Evolutionary conservation across 2,888 invertebrate species (phyloP).

Genomic region (Trissolcus japonicus): DNA sequence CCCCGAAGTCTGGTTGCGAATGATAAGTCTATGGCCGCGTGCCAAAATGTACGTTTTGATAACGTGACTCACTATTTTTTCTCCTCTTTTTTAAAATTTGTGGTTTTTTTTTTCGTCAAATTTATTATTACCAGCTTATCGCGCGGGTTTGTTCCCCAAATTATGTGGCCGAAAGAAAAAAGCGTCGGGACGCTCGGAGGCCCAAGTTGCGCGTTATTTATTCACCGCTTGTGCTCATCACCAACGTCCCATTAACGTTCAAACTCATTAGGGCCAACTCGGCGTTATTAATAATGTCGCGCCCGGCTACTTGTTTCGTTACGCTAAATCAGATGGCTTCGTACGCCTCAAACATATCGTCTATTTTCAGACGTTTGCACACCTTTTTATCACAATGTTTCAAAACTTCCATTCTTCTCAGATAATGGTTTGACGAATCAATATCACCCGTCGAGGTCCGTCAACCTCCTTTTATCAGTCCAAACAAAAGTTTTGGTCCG

Average conservation of each 20-base stretch:
- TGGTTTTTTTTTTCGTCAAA: slow-evolving; percentile 9
- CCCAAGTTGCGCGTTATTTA: slow-evolving; percentile 9
- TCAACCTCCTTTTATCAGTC: no score
- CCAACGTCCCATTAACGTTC: slow-evolving; percentile 30
- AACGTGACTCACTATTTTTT: slow-evolving; percentile 22
- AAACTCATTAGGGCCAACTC: slow-evolving; percentile 34
- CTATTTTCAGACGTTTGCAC: slow-evolving; percentile 20
- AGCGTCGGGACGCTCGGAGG: neutral
- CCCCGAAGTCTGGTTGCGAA: slow-evolving; percentile 46
- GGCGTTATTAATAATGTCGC: slow-evolving; percentile 49
- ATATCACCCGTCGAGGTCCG: no score
- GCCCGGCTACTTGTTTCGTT: slow-evolving; percentile 38
- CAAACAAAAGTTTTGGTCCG: no score
- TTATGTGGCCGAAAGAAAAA: slow-evolving; percentile 7
- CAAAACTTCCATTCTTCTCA: neutral
- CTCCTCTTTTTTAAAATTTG: no score
- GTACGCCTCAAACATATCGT: slow-evolving; percentile 25
- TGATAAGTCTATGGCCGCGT: slow-evolving; percentile 51
- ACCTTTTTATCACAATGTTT: slow-evolving; percentile 1
- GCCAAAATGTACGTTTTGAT: slow-evolving; percentile 48
- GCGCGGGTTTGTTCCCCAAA: slow-evolving; percentile 21
- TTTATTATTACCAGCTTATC: slow-evolving; percentile 43
- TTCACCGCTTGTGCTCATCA: slow-evolving; percentile 10
- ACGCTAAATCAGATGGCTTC: slow-evolving; percentile 37
- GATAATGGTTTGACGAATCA: no score